phyloP scores from a whole-genome alignment of 2,113 vertebrate species.

The Oryzias melastigma region DNA sequence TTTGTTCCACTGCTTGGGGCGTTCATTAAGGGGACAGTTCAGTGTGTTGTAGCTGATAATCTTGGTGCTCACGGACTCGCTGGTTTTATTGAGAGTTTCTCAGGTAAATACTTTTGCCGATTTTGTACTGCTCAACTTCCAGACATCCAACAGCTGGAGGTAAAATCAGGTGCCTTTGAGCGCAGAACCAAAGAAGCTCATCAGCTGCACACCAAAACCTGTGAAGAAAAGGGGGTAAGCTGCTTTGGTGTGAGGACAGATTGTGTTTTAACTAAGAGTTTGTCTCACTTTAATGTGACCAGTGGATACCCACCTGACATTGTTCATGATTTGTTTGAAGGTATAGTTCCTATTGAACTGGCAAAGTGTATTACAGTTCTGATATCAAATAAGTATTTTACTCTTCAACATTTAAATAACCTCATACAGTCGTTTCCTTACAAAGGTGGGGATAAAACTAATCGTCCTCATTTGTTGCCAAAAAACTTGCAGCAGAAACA shows the following conservation, averaged over 20 bases:
- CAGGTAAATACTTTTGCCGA: background rate
- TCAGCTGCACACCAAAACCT: background rate
- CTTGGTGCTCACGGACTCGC: background rate
- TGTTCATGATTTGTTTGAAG: background rate
- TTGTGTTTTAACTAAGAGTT: background rate
- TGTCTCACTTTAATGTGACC: background rate
- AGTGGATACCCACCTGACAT: background rate
- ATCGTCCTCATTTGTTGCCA: background rate
- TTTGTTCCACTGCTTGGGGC: background rate
- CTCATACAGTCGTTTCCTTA: background rate
- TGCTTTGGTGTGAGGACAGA: background rate
- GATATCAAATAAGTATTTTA: background rate
- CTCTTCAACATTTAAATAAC: background rate
- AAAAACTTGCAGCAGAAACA: background rate
- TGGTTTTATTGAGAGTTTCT: conserved; percentile 1
- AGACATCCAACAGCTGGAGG: background rate
- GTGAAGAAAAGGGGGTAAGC: background rate
- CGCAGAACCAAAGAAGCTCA: background rate
- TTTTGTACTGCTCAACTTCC: background rate
- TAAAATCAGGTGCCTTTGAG: background rate
- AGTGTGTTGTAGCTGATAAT: background rate
- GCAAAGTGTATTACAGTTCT: background rate
- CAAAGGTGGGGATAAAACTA: background rate
- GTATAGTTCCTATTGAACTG: background rate
- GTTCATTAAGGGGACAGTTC: background rate